Conservation (phyloP, 2,888 invertebrate genomes). For the Uropetala carovei region DNA sequence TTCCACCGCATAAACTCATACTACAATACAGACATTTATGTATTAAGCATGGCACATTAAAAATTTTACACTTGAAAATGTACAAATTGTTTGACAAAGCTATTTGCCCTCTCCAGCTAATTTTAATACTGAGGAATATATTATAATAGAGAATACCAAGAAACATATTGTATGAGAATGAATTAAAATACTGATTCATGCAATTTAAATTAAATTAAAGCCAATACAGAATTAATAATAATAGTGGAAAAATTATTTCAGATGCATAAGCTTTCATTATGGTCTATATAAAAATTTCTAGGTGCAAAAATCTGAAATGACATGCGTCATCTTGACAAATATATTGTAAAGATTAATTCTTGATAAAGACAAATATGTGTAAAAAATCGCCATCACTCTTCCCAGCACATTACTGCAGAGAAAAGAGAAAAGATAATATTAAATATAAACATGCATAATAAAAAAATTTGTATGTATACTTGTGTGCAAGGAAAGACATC, state of each 20-base stretch:
- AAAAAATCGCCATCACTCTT: conserved; percentile 57
- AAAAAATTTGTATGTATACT: conserved; percentile 50
- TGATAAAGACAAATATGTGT: conserved; percentile 21
- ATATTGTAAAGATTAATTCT: conserved; percentile 17
- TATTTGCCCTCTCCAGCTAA: not conserved
- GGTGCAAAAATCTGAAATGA: conserved; percentile 45
- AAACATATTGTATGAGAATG: not conserved
- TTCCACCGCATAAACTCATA: conserved; percentile 21
- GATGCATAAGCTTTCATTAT: conserved; percentile 45
- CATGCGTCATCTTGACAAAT: conserved; percentile 49
- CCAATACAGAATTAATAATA: conserved; percentile 19
- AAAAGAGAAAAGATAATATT: conserved; percentile 61
- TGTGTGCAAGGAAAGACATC: conserved; percentile 46
- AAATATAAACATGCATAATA: conserved; percentile 59
- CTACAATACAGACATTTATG: conserved; percentile 40
- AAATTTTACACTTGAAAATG: not conserved
- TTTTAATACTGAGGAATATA: not conserved
- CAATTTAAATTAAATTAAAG: conserved; percentile 26
- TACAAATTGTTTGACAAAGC: not conserved
- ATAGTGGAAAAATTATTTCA: not conserved
- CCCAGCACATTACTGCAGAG: conserved; percentile 57
- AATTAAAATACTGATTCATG: conserved; percentile 20
- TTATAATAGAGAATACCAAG: conserved; percentile 2
- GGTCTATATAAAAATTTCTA: conserved; percentile 6
- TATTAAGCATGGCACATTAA: conserved; percentile 54